phyloP scores from a whole-genome alignment of 2,797 vertebrate species.

The Coregonus sp. region DNA sequence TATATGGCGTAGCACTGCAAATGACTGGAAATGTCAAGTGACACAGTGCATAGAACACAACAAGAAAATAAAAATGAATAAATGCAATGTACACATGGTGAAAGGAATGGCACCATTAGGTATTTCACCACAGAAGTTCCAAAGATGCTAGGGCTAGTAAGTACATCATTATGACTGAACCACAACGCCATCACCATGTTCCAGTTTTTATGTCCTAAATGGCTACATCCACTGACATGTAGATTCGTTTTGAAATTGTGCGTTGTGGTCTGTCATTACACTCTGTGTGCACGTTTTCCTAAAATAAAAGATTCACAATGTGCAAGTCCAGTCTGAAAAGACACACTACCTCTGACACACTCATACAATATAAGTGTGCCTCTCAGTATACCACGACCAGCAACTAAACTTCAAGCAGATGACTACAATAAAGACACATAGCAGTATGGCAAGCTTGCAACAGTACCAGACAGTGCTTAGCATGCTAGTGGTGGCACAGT shows the following conservation, averaged over 20 bases:
- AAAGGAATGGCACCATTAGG: neutral
- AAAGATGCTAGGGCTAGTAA: neutral
- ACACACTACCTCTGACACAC: neutral
- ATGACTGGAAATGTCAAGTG: neutral
- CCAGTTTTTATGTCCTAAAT: too few relatives aligned
- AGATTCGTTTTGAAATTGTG: too few relatives aligned
- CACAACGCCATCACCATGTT: neutral
- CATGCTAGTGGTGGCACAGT: constrained; percentile 31
- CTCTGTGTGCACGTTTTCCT: too few relatives aligned
- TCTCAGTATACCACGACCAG: neutral
- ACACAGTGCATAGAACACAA: neutral
- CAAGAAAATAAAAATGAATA: neutral
- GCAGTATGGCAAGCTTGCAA: constrained; percentile 12
- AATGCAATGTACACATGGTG: too few relatives aligned
- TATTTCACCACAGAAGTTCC: neutral
- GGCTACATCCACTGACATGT: too few relatives aligned
- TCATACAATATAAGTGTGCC: neutral
- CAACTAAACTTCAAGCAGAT: constrained; percentile 5
- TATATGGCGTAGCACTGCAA: neutral
- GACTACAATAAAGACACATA: constrained; percentile 33
- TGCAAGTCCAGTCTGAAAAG: neutral
- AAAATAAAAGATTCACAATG: neutral
- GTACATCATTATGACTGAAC: neutral
- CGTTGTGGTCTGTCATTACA: too few relatives aligned
- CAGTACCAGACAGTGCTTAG: constrained; percentile 16